Percentiles rank a stretch among this genome's conserved stretches.
phyloP scores from a whole-genome alignment of 2,888 invertebrate species.

The Pinctada fucata region DNA sequence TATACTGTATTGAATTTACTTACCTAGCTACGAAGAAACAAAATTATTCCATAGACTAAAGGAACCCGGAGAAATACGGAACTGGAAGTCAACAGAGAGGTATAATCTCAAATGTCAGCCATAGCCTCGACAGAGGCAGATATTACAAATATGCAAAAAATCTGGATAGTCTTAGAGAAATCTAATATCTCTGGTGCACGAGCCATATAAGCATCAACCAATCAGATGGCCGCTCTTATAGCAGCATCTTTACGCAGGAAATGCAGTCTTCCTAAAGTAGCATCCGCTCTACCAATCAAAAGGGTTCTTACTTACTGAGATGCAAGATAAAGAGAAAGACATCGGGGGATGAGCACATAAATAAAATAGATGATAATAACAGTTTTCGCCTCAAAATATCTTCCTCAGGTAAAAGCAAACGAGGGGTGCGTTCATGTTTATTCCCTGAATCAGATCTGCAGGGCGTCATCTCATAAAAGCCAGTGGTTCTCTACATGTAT shows the following conservation, averaged over 20 bases:
- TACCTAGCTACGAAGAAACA: slow-evolving; percentile 31
- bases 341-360: not conserved
- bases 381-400: not conserved
- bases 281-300: not conserved
- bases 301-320: not conserved
- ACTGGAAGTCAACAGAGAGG: slow-evolving; percentile 35
- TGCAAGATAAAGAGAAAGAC: not conserved
- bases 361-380: slow-evolving; percentile 7
- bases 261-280: slow-evolving; percentile 3
- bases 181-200: slow-evolving; percentile 48
- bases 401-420: not conserved
- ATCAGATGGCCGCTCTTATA: slow-evolving; percentile 10
- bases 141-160: slow-evolving; percentile 60
- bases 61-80: slow-evolving; percentile 35
- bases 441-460: no score
- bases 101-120: slow-evolving; percentile 49
- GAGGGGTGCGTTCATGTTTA: not conserved
- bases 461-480: no score
- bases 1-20: slow-evolving; percentile 21
- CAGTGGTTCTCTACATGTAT: no score
- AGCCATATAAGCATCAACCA: slow-evolving; percentile 57
- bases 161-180: slow-evolving; percentile 51
- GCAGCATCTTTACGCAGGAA: not conserved
- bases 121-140: slow-evolving; percentile 46
- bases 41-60: slow-evolving; percentile 43